Evolutionary conservation across 2,797 vertebrate genomes (phyloP).

Genomic region (Anniella stebbinsi): DNA sequence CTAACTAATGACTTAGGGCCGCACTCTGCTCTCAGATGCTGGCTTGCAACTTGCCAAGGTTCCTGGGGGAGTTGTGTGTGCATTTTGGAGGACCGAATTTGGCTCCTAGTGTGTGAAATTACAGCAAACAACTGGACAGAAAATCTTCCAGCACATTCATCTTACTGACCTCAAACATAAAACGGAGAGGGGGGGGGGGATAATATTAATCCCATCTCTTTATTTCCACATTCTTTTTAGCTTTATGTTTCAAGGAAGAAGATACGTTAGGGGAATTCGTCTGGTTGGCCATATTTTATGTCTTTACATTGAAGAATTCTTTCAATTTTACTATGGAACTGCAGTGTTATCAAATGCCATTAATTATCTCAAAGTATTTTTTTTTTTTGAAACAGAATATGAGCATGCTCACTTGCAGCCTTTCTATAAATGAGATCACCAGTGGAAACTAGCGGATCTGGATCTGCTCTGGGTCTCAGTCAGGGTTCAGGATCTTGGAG

Average conservation of each 20-base stretch:
- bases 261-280: neutral
- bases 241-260: slow-evolving; percentile 4
- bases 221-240: slow-evolving; percentile 36
- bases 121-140: slow-evolving; percentile 63
- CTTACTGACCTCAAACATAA: slow-evolving; percentile 73
- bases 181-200: neutral
- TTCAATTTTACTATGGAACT: neutral
- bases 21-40: slow-evolving; percentile 69
- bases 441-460: too few relatives aligned
- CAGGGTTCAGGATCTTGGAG: too few relatives aligned
- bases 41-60: slow-evolving; percentile 58
- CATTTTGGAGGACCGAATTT: slow-evolving; percentile 63
- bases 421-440: neutral
- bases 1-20: slow-evolving; percentile 78
- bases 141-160: slow-evolving; percentile 70
- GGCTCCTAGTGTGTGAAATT: slow-evolving; percentile 66
- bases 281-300: neutral
- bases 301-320: neutral
- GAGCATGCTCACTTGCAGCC: neutral
- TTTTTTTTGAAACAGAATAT: neutral
- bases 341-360: neutral
- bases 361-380: neutral
- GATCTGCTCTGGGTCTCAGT: too few relatives aligned
- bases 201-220: slow-evolving; percentile 49
- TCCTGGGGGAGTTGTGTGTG: slow-evolving; percentile 62